A percentile compares a stretch with the other conserved stretches of the same genome.
These are phyloP conservation scores for Triops longicaudatus DNA, from an alignment of 1,140 invertebrate species.

Conservation along the genomic window DNA sequence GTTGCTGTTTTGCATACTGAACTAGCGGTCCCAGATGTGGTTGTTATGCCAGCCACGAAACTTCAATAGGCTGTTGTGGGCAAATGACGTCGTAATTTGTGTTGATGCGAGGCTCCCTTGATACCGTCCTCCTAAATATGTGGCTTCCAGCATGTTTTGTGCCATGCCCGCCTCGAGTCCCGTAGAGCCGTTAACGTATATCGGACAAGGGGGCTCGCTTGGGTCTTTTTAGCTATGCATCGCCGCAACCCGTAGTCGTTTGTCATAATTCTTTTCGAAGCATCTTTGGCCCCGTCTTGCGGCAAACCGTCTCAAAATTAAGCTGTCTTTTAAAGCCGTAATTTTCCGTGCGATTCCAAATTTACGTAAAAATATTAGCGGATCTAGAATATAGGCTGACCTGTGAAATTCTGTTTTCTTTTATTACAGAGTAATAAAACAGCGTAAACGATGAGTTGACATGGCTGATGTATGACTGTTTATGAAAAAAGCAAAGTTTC, in stretches of 20 bases:
- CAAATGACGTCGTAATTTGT: conserved; percentile 12
- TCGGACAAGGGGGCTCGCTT: neutral
- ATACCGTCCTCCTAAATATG: conserved; percentile 7
- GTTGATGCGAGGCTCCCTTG: neutral
- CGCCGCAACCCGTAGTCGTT: conserved; percentile 5
- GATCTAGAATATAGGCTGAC: neutral
- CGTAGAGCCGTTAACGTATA: neutral
- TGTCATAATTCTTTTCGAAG: neutral
- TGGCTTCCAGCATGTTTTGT: conserved; percentile 2
- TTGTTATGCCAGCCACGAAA: conserved; percentile 8
- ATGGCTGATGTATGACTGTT: too few relatives aligned
- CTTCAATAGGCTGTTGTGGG: conserved; percentile 14
- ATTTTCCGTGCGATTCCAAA: neutral
- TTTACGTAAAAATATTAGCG: neutral
- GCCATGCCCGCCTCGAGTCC: neutral
- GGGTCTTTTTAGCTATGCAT: neutral
- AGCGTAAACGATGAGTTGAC: too few relatives aligned
- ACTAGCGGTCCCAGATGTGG: conserved; percentile 4
- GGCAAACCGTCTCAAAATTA: neutral
- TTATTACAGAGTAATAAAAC: too few relatives aligned
- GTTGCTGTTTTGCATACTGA: neutral
- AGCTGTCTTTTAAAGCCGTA: neutral
- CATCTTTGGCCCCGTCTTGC: neutral
- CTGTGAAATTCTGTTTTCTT: too few relatives aligned
- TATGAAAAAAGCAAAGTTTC: too few relatives aligned